phyloP scores from a whole-genome alignment of 2,888 invertebrate species.

The Dolichomitus sp. region DNA sequence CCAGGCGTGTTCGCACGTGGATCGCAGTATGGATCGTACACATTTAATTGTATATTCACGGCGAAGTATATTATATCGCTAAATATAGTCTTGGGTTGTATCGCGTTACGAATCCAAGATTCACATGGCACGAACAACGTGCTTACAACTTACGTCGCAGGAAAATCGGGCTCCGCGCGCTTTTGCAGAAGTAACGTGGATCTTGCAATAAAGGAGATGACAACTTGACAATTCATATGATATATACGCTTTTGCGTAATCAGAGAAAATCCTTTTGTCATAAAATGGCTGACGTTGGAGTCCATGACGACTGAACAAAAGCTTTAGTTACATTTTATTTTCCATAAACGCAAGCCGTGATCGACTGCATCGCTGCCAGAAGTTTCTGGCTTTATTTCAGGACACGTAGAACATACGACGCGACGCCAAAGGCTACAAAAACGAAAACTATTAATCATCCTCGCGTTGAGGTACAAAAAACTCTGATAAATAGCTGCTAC shows the following conservation, averaged over 20 bases:
- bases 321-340: not conserved
- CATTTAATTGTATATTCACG: slow-evolving; percentile 7
- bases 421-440: slow-evolving; percentile 12
- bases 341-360: not conserved
- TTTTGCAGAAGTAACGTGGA: slow-evolving; percentile 25
- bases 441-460: slow-evolving; percentile 3
- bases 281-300: not conserved
- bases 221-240: not conserved
- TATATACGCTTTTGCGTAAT: not conserved
- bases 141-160: slow-evolving; percentile 3
- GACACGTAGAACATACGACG: not conserved
- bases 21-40: slow-evolving; percentile 31
- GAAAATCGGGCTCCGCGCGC: not conserved
- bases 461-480: not conserved
- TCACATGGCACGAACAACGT: slow-evolving; percentile 37
- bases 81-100: slow-evolving; percentile 32
- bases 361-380: not conserved
- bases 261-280: not conserved
- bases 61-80: slow-evolving; percentile 23
- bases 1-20: slow-evolving; percentile 8
- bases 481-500: slow-evolving; percentile 26
- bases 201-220: slow-evolving; percentile 17
- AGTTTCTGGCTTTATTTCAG: slow-evolving; percentile 5
- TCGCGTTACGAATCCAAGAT: slow-evolving; percentile 33
- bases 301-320: not conserved